A percentile compares a stretch with the other conserved stretches of the same genome.
These are phyloP conservation scores for Muntiacus muntjak DNA, from an alignment of 2,113 vertebrate genomes.

Conservation along the genomic window DNA sequence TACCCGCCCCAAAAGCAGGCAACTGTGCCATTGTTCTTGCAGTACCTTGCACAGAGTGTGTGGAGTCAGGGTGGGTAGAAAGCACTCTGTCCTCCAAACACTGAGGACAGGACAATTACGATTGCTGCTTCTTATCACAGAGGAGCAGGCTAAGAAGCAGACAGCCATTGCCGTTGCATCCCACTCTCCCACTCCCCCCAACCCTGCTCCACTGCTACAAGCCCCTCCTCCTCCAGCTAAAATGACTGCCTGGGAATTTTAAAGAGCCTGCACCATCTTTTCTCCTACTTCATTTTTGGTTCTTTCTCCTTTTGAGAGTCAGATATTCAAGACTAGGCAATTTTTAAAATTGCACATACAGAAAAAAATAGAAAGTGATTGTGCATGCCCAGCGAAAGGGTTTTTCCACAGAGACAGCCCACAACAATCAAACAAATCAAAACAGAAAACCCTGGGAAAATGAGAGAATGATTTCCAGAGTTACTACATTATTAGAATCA, in stretches of 20 bases:
- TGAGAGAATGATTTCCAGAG: background rate
- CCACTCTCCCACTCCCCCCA: background rate
- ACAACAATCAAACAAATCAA: background rate
- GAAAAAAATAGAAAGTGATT: background rate
- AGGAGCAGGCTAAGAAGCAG: background rate
- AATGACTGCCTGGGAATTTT: background rate
- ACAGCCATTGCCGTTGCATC: background rate
- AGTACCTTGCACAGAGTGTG: background rate
- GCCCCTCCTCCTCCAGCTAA: background rate
- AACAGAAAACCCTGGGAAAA: background rate
- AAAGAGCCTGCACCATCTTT: background rate
- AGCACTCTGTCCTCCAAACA: background rate
- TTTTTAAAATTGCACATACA: background rate
- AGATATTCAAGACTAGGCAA: background rate
- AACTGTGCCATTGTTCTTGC: no score
- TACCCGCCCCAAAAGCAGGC: background rate
- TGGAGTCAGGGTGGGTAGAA: background rate
- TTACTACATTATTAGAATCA: background rate
- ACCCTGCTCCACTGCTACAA: background rate
- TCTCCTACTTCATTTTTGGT: background rate
- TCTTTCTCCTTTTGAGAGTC: background rate
- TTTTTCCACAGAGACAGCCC: background rate
- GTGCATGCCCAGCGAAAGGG: background rate
- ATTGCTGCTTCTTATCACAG: background rate
- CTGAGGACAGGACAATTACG: background rate